These are phyloP conservation scores for Palythoa grandis DNA, from an alignment of 92 coral and sea anemone species.

Conservation along the genomic window DNA sequence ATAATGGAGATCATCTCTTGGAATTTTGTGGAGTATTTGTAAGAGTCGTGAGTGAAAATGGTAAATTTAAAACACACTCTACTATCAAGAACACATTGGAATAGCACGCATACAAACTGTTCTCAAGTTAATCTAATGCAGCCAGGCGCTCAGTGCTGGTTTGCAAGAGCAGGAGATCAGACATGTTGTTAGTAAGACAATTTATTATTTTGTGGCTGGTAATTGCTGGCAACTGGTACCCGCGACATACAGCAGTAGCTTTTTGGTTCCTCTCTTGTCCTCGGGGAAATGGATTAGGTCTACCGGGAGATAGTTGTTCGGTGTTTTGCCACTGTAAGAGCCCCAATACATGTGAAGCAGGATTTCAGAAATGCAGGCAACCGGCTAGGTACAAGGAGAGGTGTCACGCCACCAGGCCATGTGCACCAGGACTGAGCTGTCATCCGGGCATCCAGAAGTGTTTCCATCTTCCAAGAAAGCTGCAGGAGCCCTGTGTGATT, in stretches of 20 bases:
- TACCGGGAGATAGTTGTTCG: conserved; percentile 88
- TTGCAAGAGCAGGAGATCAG: neutral
- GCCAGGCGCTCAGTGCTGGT: neutral
- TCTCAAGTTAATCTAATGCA: neutral
- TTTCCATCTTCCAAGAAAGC: conserved; percentile 84
- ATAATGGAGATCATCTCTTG: no score
- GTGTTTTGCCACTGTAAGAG: conserved; percentile 87
- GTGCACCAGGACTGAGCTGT: conserved; percentile 84
- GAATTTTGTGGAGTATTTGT: no score
- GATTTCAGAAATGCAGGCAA: conserved; percentile 78
- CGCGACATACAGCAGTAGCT: conserved; percentile 15
- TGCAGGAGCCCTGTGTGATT: conserved; percentile 89
- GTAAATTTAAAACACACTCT: no score
- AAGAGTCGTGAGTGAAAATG: no score
- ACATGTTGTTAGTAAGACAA: neutral
- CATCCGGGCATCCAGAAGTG: conserved; percentile 99
- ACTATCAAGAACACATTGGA: no score
- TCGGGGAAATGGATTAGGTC: conserved; percentile 89
- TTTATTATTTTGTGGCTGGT: neutral
- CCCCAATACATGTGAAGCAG: conserved; percentile 92
- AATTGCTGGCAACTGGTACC: conserved; percentile 18
- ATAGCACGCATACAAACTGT: neutral
- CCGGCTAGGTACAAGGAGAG: conserved; percentile 75
- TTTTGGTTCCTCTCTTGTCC: conserved; percentile 96
- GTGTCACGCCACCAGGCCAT: conserved; percentile 93